Evolutionary conservation across 2,797 vertebrate genomes (phyloP), one percentile per base, ranked within the genome.

Genomic region (Odontamblyopus lacepedii): DNA sequence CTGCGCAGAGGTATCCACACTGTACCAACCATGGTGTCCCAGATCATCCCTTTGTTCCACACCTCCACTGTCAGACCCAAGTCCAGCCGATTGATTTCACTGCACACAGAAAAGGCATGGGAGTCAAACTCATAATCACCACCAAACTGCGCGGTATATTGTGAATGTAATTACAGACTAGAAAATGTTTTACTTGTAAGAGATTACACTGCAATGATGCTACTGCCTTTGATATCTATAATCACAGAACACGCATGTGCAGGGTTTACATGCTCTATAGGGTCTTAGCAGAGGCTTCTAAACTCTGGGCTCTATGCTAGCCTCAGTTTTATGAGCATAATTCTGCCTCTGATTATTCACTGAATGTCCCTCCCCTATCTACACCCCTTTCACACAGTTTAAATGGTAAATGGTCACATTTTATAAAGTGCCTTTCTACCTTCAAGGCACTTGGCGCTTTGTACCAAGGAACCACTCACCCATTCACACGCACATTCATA

Each of bases 21-120:
- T 0, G 94, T 98, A 66, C 97, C 98, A 30, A 99, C 96, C 97
- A 98, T 99, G 2, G 97, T 99, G 93, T 99, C 98, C 98, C 98
- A 99, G 88, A 99, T 99, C 56, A 99, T 94, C 6, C 98, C 98
- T 87, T 99, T 99, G 89, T 97, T 98, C 98, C 97, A 99, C 81
- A 98, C 94, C 86, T 98, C 98, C 63, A 97, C 97, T 0, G 96
- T 97, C 81, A 99, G 92, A 76, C 98, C 98, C 76, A 98, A 89
- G 83, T 99, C 98, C 62, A 99, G 88, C 1, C 97, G 94, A 87
- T 95, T 99, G 70, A 99, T 99, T 92, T 99, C 98, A 18, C 98
- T 99, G 81, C 19, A 75, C 23, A 78, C 11, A 72, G 29, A 73
- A 65, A 38, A 65, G 44, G 70, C 44, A 48, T 48, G 44, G 13